Conservation (phyloP, 2,797 vertebrate genomes). For the Tokudaia muenninki region DNA sequence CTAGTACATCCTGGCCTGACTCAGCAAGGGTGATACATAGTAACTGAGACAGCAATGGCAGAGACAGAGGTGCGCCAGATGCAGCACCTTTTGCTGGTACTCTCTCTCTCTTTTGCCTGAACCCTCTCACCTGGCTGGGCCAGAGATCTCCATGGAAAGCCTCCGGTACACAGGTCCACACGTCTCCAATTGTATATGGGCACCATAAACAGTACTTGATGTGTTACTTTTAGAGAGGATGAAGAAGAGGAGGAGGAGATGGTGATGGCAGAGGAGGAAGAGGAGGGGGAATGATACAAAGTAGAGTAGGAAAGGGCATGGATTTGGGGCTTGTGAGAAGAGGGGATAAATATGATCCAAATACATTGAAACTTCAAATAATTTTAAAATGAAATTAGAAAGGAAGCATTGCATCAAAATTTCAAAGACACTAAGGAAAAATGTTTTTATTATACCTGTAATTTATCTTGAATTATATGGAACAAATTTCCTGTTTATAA, state of each 20-base stretch:
- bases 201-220: background rate
- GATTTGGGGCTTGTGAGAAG: background rate
- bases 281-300: background rate
- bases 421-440: slow-evolving; percentile 16
- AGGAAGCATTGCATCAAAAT: background rate
- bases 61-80: too few species aligned
- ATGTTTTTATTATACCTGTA: background rate
- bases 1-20: too few species aligned
- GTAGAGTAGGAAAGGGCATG: background rate
- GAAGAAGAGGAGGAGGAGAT: background rate
- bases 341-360: background rate
- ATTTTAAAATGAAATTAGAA: background rate
- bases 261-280: too few species aligned
- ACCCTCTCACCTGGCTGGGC: too few species aligned
- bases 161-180: too few species aligned
- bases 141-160: too few species aligned
- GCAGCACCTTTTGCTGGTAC: too few species aligned
- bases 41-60: too few species aligned
- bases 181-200: background rate
- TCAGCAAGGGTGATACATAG: too few species aligned
- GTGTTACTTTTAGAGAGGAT: background rate
- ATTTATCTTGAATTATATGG: background rate
- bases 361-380: background rate
- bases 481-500: background rate
- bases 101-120: too few species aligned